Conservation (phyloP, 2,888 invertebrate genomes). For the Clanis bilineata region DNA sequence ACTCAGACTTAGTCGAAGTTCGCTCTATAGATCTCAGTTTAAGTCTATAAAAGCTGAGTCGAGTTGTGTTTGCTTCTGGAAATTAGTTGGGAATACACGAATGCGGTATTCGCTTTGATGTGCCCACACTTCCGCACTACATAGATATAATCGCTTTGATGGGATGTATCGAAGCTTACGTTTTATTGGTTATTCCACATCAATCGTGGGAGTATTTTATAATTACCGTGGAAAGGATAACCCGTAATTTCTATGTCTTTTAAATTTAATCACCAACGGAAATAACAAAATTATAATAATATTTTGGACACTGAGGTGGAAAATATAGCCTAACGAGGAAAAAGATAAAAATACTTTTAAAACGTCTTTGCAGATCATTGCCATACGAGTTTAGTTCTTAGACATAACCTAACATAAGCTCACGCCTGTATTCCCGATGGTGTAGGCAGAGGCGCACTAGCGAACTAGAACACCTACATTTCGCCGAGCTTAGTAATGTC, state of each 20-base stretch:
- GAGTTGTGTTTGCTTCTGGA: slow-evolving; percentile 5
- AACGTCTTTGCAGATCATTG: no score
- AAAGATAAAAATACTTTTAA: no score
- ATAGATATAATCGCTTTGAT: slow-evolving; percentile 30
- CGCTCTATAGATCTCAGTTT: no score
- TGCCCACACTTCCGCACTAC: slow-evolving; percentile 29
- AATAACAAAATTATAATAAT: background rate
- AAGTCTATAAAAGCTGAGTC: slow-evolving; percentile 2
- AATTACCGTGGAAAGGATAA: background rate
- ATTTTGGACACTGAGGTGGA: no score
- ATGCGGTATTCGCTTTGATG: slow-evolving; percentile 26
- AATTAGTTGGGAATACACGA: slow-evolving; percentile 13
- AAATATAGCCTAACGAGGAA: no score
- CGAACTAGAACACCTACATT: no score
- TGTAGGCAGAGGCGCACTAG: no score
- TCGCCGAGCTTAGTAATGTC: no score
- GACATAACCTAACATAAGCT: no score
- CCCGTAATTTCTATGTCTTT: background rate
- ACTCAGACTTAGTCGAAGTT: no score
- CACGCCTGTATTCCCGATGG: no score
- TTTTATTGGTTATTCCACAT: background rate
- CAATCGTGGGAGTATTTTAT: background rate
- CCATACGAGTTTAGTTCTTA: no score
- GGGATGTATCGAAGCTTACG: slow-evolving; percentile 21
- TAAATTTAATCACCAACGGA: background rate